Conservation (phyloP, 2,113 vertebrate genomes). For the Aramus guarauna region DNA sequence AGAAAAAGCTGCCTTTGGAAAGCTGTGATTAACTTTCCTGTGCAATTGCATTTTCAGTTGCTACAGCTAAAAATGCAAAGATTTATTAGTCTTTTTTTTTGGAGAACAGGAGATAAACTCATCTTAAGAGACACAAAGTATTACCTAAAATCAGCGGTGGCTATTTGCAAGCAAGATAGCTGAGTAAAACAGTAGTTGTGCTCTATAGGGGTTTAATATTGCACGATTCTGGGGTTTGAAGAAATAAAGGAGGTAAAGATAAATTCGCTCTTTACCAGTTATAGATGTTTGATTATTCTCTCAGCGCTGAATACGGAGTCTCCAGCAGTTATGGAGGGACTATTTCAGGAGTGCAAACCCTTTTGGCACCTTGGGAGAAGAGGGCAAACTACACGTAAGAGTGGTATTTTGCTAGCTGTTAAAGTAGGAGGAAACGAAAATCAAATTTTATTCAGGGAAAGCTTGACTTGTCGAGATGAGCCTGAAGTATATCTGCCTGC, state of each 20-base stretch:
- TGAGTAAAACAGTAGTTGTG: rapidly evolving
- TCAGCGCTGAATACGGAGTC: not conserved
- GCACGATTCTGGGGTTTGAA: not conserved
- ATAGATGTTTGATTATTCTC: not conserved
- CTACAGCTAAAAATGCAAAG: not conserved
- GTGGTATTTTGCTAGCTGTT: not conserved
- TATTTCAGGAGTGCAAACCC: not conserved
- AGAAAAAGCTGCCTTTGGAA: not conserved
- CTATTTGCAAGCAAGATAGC: not conserved
- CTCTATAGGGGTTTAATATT: rapidly evolving
- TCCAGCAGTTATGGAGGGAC: not conserved
- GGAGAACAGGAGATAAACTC: not conserved
- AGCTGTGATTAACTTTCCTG: not conserved
- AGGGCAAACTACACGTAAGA: not conserved
- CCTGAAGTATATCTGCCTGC: not conserved
- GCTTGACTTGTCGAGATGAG: not conserved
- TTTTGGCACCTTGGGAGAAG: not conserved
- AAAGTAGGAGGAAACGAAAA: not conserved
- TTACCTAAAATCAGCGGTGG: not conserved
- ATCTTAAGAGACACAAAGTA: not conserved
- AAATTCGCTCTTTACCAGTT: not conserved
- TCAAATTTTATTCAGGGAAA: not conserved
- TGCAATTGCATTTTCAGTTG: not conserved
- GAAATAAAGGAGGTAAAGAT: not conserved
- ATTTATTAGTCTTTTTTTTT: not conserved